phyloP scores from a whole-genome alignment of 2,797 vertebrate species.

The Helarctos malayanus region DNA sequence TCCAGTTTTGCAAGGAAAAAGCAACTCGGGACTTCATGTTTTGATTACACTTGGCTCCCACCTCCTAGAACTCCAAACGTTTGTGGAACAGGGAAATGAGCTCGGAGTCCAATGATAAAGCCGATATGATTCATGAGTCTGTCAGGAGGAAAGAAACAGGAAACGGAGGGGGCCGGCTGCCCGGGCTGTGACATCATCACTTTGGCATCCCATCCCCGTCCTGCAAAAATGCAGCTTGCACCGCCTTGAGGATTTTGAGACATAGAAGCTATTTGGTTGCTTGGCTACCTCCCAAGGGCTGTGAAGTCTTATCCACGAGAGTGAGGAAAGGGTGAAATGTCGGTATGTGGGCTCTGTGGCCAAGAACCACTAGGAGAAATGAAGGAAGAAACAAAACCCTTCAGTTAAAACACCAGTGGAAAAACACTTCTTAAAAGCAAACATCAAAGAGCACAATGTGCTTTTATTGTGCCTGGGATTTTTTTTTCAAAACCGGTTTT shows the following conservation, averaged over 20 bases:
- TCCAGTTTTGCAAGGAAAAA: slow-evolving; percentile 38
- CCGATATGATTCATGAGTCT: slow-evolving; percentile 84
- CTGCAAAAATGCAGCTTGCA: slow-evolving; percentile 75
- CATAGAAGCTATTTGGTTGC: slow-evolving; percentile 66
- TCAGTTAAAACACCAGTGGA: slow-evolving; percentile 16
- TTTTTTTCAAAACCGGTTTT: not conserved
- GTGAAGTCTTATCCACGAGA: slow-evolving; percentile 26
- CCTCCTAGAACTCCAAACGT: slow-evolving; percentile 74
- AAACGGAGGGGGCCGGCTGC: slow-evolving; percentile 75
- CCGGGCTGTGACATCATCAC: slow-evolving; percentile 85
- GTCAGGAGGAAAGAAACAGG: slow-evolving; percentile 82
- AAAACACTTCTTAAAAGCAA: slow-evolving; percentile 59
- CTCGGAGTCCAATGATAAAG: slow-evolving; percentile 72
- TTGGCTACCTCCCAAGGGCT: slow-evolving; percentile 52
- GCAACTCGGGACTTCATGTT: slow-evolving; percentile 62
- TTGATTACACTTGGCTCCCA: slow-evolving; percentile 80
- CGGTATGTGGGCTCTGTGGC: not conserved
- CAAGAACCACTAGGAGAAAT: slow-evolving; percentile 25
- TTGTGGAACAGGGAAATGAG: slow-evolving; percentile 84
- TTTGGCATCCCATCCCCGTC: slow-evolving; percentile 65
- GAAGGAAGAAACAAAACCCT: slow-evolving; percentile 64
- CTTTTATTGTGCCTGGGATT: not conserved
- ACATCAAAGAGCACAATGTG: not conserved
- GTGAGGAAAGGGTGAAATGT: not conserved
- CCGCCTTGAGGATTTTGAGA: not conserved